Percentiles rank a stretch among this genome's conserved stretches.
Evolutionary conservation across 2,797 vertebrate species (phyloP).

Genomic region (Protonibea diacanthus): DNA sequence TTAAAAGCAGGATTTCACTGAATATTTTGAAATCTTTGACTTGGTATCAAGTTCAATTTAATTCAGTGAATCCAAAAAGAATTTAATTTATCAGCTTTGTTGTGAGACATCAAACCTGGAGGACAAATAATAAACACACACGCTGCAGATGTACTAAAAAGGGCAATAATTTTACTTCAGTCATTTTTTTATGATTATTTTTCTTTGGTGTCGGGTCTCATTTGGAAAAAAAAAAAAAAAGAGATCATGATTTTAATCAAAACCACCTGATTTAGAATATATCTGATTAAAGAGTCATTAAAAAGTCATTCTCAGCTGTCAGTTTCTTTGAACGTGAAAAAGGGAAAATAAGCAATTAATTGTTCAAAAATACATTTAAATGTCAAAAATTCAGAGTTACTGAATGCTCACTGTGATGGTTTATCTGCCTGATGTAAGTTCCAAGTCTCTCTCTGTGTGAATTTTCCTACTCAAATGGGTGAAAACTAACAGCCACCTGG

Average conservation of each 20-base stretch:
- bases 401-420: neutral
- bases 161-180: neutral
- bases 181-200: neutral
- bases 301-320: neutral
- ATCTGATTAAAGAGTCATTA: neutral
- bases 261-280: neutral
- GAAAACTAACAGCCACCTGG: constrained; percentile 2
- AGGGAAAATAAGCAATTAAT: neutral
- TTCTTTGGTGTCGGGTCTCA: neutral
- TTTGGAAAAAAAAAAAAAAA: too few species aligned
- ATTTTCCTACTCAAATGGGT: neutral
- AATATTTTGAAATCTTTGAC: neutral
- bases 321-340: neutral
- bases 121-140: neutral
- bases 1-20: neutral
- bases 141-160: neutral
- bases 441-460: neutral
- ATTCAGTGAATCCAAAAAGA: neutral
- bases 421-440: neutral
- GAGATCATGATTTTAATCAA: neutral
- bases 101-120: neutral
- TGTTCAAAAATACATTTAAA: neutral
- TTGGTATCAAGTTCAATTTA: neutral
- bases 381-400: neutral
- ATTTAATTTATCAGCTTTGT: neutral